Conservation (phyloP, 1,140 invertebrate species). For the Diprion similis region DNA sequence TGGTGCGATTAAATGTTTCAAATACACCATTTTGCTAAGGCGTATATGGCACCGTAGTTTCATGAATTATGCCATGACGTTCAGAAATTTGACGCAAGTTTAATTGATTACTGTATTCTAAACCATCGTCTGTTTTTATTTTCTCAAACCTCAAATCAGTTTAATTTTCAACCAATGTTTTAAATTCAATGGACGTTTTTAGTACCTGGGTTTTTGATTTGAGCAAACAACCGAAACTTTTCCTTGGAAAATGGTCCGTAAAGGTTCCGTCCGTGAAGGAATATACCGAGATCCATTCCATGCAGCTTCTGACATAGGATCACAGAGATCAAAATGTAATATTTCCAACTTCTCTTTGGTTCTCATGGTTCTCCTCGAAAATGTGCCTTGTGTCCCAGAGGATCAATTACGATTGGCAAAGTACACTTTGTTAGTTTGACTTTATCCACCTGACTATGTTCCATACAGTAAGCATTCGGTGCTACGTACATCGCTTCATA, state of each 20-base stretch:
- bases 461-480: too few species aligned
- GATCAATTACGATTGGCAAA: too few species aligned
- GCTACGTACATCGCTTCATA: too few species aligned
- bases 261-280: too few species aligned
- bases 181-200: conserved; percentile 16
- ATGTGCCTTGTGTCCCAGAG: too few species aligned
- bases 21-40: conserved; percentile 44
- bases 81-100: conserved; percentile 32
- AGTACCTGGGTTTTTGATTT: not conserved
- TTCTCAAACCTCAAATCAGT: conserved; percentile 22
- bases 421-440: too few species aligned
- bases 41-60: conserved; percentile 37
- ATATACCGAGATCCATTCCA: too few species aligned
- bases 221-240: not conserved
- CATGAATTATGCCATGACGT: conserved; percentile 22
- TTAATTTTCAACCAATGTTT: conserved; percentile 23
- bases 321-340: too few species aligned
- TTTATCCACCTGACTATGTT: too few species aligned
- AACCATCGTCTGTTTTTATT: conserved; percentile 9
- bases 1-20: conserved; percentile 28
- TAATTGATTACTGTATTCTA: conserved; percentile 38
- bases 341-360: too few species aligned
- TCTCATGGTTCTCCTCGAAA: too few species aligned
- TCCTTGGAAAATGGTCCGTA: not conserved
- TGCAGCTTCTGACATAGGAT: too few species aligned